Evolutionary conservation across 1,140 invertebrate species (phyloP).

Genomic region (Potamilus streckersoni): DNA sequence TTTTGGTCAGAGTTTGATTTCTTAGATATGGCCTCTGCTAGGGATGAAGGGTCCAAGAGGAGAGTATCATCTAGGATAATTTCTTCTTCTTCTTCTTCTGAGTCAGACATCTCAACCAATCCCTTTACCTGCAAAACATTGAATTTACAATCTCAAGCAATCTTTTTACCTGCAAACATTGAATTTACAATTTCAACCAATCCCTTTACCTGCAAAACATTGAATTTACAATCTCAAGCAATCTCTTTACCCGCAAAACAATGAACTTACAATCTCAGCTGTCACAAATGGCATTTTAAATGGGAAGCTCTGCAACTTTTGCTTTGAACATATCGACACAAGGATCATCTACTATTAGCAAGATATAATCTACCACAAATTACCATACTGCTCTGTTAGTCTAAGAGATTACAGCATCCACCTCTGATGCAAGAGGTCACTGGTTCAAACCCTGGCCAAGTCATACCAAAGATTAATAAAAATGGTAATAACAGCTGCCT

Average conservation of each 20-base stretch:
- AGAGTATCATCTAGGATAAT: constrained; percentile 7
- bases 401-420: no score
- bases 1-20: not conserved
- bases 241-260: not conserved
- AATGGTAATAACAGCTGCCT: no score
- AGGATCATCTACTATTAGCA: no score
- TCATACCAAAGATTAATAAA: no score
- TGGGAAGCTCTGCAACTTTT: no score
- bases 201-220: not conserved
- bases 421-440: no score
- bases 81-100: constrained; percentile 22
- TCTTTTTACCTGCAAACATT: not conserved
- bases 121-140: constrained; percentile 15
- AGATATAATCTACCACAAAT: no score
- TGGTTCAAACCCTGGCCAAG: no score
- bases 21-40: not conserved
- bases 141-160: no score
- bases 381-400: no score
- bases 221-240: no score
- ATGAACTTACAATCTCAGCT: not conserved
- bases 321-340: no score
- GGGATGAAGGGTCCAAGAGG: not conserved
- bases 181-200: not conserved
- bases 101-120: constrained; percentile 30
- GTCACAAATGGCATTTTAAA: not conserved